Evolutionary conservation across 2,888 invertebrate species (phyloP).

Genomic region (Nemotelus nigrinus): DNA sequence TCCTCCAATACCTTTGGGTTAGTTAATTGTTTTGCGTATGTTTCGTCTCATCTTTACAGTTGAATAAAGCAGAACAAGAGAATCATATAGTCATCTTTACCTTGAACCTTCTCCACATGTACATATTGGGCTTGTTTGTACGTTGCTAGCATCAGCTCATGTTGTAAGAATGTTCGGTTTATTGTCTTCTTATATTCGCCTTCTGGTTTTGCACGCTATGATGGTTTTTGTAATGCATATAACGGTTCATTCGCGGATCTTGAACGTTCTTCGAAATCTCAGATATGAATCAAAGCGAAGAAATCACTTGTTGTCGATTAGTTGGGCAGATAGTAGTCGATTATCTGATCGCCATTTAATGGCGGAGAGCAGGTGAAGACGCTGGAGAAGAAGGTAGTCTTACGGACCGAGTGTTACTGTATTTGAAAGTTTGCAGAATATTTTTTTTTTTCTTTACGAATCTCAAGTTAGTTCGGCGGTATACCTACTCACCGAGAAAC

Average conservation of each 20-base stretch:
- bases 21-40: too few relatives aligned
- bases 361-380: not conserved
- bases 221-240: constrained; percentile 5
- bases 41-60: too few relatives aligned
- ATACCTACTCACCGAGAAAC: too few relatives aligned
- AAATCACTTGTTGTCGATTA: not conserved
- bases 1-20: too few relatives aligned
- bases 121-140: too few relatives aligned
- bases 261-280: not conserved
- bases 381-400: not conserved
- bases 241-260: constrained; percentile 12
- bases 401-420: not conserved
- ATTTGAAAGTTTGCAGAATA: not conserved
- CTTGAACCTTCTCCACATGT: too few relatives aligned
- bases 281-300: not conserved
- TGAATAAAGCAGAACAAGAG: too few relatives aligned
- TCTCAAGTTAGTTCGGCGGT: too few relatives aligned
- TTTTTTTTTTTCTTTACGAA: too few relatives aligned
- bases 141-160: too few relatives aligned
- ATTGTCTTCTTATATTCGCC: not conserved
- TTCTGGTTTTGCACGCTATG: not conserved
- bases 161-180: not conserved
- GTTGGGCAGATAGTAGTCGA: not conserved
- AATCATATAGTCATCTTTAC: too few relatives aligned
- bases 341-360: not conserved